Evolutionary conservation across 1,140 invertebrate species (phyloP).

Genomic region (Oreohelix idahoensis): DNA sequence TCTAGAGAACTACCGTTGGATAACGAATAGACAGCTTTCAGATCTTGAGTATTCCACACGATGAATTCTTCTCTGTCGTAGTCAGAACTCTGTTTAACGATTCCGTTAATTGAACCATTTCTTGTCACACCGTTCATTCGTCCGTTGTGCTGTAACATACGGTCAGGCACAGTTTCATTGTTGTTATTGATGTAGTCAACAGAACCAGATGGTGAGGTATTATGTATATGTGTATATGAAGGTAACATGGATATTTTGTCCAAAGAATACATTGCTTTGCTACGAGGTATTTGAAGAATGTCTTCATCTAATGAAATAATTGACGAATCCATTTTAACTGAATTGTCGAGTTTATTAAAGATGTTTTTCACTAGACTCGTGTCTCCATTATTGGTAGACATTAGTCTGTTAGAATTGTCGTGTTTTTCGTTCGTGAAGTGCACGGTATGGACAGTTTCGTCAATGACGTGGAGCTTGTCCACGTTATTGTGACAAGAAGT

Average conservation of each 20-base stretch:
- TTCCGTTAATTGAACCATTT: neutral
- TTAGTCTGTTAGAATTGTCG: neutral
- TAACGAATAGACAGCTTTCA: neutral
- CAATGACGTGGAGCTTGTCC: neutral
- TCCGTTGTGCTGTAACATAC: constrained; percentile 27
- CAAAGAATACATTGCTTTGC: constrained; percentile 8
- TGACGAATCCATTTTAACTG: neutral
- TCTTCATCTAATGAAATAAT: neutral
- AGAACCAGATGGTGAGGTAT: neutral
- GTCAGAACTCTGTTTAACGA: neutral
- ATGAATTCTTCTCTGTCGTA: neutral
- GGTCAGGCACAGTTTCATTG: constrained; percentile 15
- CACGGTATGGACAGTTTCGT: neutral
- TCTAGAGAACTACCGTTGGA: constrained; percentile 4
- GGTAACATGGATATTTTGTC: constrained; percentile 16
- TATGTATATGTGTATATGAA: constrained; percentile 5
- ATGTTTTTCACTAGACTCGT: neutral
- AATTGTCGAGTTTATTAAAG: neutral
- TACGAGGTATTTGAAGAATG: neutral
- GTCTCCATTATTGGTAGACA: neutral
- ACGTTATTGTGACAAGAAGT: neutral
- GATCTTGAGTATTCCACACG: neutral
- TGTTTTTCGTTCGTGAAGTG: neutral
- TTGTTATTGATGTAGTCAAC: constrained; percentile 32
- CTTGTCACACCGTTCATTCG: neutral